phyloP scores from a whole-genome alignment of 2,797 vertebrate genomes.

The Cebuella pygmaea region DNA sequence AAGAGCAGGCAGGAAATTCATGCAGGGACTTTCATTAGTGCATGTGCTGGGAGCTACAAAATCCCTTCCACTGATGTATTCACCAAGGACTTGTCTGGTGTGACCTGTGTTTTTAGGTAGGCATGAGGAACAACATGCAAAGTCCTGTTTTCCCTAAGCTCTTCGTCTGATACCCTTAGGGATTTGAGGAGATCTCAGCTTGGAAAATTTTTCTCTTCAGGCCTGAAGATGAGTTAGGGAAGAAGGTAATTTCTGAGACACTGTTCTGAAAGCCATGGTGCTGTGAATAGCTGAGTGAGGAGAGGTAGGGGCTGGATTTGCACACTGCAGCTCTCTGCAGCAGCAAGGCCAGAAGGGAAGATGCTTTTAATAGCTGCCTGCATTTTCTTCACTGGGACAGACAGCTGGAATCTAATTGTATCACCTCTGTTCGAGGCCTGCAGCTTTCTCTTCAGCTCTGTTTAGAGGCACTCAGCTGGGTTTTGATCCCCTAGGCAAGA shows the following conservation, averaged over 20 bases:
- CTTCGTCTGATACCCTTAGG: not conserved
- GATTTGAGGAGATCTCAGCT: not conserved
- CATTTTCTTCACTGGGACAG: conserved; percentile 47
- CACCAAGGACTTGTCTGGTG: not conserved
- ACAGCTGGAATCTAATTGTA: conserved; percentile 78
- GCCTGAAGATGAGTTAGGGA: not conserved
- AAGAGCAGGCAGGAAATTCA: not conserved
- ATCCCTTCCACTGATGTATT: not conserved
- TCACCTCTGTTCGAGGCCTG: conserved; percentile 39
- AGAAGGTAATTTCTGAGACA: not conserved
- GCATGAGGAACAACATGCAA: not conserved
- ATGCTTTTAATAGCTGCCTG: conserved; percentile 29
- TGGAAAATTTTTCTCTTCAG: not conserved
- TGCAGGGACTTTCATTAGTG: not conserved
- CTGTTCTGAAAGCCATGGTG: not conserved
- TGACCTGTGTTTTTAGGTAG: not conserved
- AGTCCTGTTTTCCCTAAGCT: not conserved
- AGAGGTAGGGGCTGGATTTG: not conserved
- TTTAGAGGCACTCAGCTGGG: conserved; percentile 29
- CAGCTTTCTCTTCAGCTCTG: conserved; percentile 41
- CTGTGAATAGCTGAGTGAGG: not conserved
- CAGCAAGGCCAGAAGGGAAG: conserved; percentile 70
- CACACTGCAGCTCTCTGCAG: not conserved
- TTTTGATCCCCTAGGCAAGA: conserved; percentile 8
- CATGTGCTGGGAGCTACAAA: not conserved